Conservation (phyloP, 1,140 invertebrate genomes). For the Metopolophium dirhodum region DNA sequence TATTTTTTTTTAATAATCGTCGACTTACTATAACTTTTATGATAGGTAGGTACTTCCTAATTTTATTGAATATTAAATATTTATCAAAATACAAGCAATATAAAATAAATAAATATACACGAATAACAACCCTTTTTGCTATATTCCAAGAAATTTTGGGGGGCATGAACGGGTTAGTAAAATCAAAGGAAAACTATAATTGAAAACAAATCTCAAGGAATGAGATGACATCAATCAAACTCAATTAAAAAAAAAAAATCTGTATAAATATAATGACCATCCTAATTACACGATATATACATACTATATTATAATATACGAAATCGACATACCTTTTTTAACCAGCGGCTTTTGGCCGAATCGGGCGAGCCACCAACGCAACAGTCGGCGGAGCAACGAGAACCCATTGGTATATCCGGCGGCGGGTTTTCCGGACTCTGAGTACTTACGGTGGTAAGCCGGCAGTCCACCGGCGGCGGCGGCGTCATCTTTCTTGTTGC, state of each 20-base stretch:
- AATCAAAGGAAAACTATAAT: background rate
- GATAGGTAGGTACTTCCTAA: background rate
- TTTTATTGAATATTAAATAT: background rate
- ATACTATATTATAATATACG: background rate
- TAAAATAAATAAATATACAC: background rate
- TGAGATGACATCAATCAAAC: background rate
- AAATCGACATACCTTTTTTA: conserved; percentile 46
- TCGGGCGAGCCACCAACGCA: conserved; percentile 47
- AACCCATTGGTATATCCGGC: conserved; percentile 47
- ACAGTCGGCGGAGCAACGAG: conserved; percentile 31
- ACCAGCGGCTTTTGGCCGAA: conserved; percentile 46
- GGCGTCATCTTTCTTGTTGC: conserved; percentile 11
- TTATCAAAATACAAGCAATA: background rate
- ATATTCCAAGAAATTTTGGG: background rate
- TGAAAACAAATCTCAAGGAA: background rate
- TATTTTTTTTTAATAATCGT: background rate
- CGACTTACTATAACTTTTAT: background rate
- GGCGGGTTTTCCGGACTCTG: background rate
- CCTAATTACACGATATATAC: background rate
- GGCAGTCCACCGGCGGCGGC: background rate
- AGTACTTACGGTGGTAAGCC: background rate
- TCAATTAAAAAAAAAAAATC: background rate
- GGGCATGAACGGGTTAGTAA: background rate
- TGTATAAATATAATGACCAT: background rate
- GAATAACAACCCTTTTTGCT: background rate